Conservation (phyloP, 2,888 invertebrate genomes). For the Troides helena region DNA sequence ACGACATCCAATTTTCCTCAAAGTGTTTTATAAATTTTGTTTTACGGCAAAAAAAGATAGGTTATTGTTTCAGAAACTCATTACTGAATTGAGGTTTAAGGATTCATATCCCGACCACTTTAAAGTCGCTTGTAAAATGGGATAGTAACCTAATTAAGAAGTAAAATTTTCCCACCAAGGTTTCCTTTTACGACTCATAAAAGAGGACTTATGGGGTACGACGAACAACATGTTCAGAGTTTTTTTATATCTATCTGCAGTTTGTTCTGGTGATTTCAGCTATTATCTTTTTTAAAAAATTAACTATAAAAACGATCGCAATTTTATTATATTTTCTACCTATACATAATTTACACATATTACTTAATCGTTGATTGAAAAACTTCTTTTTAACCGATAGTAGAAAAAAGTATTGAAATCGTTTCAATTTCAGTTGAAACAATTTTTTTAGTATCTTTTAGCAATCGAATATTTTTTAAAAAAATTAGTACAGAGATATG, state of each 20-base stretch:
- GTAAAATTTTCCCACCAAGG: constrained; percentile 64
- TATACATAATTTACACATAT: no score
- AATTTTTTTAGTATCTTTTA: no score
- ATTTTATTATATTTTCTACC: no score
- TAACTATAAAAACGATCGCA: no score
- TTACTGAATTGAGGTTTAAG: constrained; percentile 24
- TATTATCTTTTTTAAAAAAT: neutral
- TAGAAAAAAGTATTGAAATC: no score
- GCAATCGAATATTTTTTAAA: no score
- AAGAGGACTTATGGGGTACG: constrained; percentile 62
- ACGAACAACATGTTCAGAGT: constrained; percentile 57
- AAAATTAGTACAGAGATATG: no score
- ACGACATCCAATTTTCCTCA: neutral
- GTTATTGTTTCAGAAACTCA: constrained; percentile 18
- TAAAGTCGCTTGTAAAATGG: constrained; percentile 48
- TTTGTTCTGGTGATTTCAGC: constrained; percentile 43
- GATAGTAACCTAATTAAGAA: constrained; percentile 70
- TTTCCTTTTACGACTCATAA: constrained; percentile 72
- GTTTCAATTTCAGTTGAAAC: no score
- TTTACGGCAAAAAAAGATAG: constrained; percentile 3
- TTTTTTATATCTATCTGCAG: constrained; percentile 56
- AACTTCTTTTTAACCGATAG: no score
- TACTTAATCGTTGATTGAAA: no score
- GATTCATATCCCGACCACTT: constrained; percentile 32
- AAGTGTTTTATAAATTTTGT: neutral